Conservation (phyloP, 2,888 invertebrate genomes). For the Acanthosepion lycidas region DNA sequence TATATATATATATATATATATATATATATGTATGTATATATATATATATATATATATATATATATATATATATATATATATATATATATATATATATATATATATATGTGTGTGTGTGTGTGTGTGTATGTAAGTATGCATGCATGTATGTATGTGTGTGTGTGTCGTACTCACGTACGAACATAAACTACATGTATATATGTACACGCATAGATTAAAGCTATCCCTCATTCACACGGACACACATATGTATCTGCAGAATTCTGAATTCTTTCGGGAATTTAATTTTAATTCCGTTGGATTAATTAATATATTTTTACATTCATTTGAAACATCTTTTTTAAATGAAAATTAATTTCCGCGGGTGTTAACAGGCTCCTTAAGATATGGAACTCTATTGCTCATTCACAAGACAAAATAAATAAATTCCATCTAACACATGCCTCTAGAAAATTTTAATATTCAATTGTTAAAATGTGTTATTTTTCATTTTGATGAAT, state of each 20-base stretch:
- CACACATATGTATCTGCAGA: background rate
- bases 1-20: no score
- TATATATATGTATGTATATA: no score
- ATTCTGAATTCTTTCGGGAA: background rate
- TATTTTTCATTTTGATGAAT: background rate
- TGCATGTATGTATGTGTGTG: no score
- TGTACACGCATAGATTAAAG: no score
- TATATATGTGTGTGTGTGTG: no score
- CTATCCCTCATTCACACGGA: no score
- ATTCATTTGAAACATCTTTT: background rate
- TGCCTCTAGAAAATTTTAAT: background rate
- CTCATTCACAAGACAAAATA: background rate
- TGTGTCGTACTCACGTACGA: no score
- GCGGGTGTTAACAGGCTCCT: background rate
- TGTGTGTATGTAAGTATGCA: no score
- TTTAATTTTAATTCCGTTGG: background rate
- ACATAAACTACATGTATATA: no score
- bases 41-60: no score
- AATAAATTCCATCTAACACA: background rate
- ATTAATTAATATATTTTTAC: background rate
- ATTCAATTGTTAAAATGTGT: background rate
- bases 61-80: no score
- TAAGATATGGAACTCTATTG: background rate
- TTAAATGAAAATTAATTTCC: background rate
- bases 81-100: no score